Base-by-base conservation (phyloP, 2,113 vertebrate genomes). In the Probosciger aterrimus region DNA sequence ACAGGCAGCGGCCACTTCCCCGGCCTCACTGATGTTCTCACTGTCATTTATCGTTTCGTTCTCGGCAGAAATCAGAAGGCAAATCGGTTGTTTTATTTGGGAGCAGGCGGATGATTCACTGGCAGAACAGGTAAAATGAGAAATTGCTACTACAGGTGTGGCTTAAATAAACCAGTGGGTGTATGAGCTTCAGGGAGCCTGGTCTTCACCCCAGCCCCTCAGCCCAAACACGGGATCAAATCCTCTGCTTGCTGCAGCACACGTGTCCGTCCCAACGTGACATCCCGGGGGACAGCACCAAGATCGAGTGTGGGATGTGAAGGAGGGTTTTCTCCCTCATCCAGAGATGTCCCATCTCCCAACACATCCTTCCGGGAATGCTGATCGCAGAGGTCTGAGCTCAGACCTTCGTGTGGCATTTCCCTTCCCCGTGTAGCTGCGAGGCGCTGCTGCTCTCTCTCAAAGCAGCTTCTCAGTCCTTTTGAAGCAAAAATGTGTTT, bases 41-140 rank as follows among this genome's bases (percentile, higher is more conserved):
- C 14, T 4, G 28, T 63, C 25, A 19, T 31, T 91, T 79, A 2
- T 90, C 89, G 77, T 87, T 79, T 86, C 69, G 9, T 68, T 91
- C 57, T 15, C 18, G 43, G 95, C 96, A 98, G 98, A 98, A 96
- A 98, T 98, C 97, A 98, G 96, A 92, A 95, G 73, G 81, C 93
- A 97, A 94, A 97, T 98, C 16, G 98, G 98, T 44, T 62, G 7
- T 37, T 98, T 98, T 88, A 97, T 98, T 28, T 98, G 98, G 98
- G 98, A 98, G 94, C 97, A 96, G 86, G 65, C 62, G 2, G 92
- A 90, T 27, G 14, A 88, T 53, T 52, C 82, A 33, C 68, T 16
- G 8, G 50, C 52, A 59, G 83, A 96, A 44, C 92, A 97, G 98
- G 98, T 98, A 95, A 96, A 85, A 93, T 24, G 27, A 93, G 81